These are phyloP conservation scores for Dicyema japonicum DNA, from an alignment of 1,140 invertebrate species.

Conservation along the genomic window DNA sequence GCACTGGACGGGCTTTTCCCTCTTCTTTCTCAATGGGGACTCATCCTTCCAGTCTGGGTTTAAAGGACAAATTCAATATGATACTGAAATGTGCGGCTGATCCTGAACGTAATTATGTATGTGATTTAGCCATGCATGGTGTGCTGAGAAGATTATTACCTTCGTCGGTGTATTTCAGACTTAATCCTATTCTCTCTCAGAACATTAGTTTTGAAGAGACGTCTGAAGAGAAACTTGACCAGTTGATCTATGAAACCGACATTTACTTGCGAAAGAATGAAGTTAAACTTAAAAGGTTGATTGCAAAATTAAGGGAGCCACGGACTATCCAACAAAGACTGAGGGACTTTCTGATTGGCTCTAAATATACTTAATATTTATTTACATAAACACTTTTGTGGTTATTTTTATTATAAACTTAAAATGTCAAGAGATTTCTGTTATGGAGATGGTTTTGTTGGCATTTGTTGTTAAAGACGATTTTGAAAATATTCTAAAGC, in stretches of 20 bases:
- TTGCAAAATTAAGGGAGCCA: too few species aligned
- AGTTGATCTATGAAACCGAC: conserved; percentile 24
- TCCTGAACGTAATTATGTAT: conserved; percentile 32
- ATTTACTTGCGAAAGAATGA: conserved; percentile 43
- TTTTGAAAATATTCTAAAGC: too few species aligned
- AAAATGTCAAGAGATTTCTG: too few species aligned
- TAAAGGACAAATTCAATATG: conserved; percentile 44
- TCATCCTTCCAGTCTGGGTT: conserved; percentile 7
- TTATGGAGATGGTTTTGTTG: too few species aligned
- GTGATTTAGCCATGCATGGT: conserved; percentile 26
- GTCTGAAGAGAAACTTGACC: conserved; percentile 24
- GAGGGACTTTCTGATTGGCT: too few species aligned
- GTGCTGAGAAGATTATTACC: conserved; percentile 45
- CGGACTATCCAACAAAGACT: too few species aligned
- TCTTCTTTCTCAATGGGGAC: conserved; percentile 5
- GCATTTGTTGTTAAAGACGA: too few species aligned
- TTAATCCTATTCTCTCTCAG: conserved; percentile 56
- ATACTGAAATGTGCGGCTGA: conserved; percentile 59
- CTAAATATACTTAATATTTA: too few species aligned
- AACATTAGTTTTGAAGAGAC: conserved; percentile 48
- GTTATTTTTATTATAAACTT: too few species aligned
- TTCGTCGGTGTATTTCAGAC: conserved; percentile 40
- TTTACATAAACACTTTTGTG: too few species aligned
- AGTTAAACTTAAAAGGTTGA: too few species aligned
- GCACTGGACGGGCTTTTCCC: conserved; percentile 33